A percentile compares a stretch with the other conserved stretches of the same genome.
phyloP scores from a whole-genome alignment of 2,797 vertebrate species.

The Simalia tracyae region DNA sequence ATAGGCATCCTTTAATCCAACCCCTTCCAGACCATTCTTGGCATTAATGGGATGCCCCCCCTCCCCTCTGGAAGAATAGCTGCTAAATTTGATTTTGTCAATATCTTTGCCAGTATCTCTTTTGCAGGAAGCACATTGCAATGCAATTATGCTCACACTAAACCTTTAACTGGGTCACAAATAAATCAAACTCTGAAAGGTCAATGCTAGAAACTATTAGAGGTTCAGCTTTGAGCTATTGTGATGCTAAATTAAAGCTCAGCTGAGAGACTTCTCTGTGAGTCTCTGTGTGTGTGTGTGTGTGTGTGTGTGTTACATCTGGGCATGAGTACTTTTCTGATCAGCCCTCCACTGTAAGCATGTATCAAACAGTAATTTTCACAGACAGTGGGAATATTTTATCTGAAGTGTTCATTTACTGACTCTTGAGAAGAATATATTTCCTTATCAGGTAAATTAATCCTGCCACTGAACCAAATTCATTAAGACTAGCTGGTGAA shows the following conservation, averaged over 20 bases:
- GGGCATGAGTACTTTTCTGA: no score
- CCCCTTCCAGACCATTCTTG: background rate
- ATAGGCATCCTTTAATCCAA: background rate
- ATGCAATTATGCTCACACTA: slow-evolving; percentile 29
- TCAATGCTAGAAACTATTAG: slow-evolving; percentile 25
- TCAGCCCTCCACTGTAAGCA: background rate
- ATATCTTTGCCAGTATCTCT: slow-evolving; percentile 26
- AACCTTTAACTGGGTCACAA: slow-evolving; percentile 39
- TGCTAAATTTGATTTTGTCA: slow-evolving; percentile 29
- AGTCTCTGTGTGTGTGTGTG: background rate
- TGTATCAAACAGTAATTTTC: background rate
- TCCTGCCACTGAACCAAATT: background rate
- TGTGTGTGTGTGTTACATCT: no score
- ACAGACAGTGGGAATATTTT: background rate
- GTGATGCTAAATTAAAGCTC: slow-evolving; percentile 6
- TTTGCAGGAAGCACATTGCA: slow-evolving; percentile 22
- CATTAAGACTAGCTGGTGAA: background rate
- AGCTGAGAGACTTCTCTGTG: background rate
- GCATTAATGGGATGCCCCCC: background rate
- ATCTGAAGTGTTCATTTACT: background rate
- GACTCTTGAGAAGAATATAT: background rate
- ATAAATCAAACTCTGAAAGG: slow-evolving; percentile 42
- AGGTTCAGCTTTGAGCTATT: slow-evolving; percentile 19
- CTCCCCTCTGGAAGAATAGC: background rate
- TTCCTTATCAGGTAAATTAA: slow-evolving; percentile 17